phyloP scores from a whole-genome alignment of 2,888 invertebrate species.

The Xestia ashworthii region DNA sequence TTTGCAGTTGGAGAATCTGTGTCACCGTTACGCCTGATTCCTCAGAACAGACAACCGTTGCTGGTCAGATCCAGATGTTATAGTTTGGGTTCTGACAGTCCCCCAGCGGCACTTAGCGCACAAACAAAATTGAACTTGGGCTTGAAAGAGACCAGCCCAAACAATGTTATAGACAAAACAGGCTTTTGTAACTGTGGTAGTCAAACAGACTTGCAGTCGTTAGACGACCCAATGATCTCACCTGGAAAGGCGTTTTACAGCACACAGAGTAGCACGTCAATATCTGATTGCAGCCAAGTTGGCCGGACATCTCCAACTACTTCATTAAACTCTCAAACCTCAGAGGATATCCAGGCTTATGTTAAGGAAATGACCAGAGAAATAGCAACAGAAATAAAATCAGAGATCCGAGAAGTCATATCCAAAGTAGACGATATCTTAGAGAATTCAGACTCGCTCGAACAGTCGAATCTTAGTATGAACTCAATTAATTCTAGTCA shows the following conservation, averaged over 20 bases:
- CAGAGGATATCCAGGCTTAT: constrained; percentile 93
- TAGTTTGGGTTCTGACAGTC: constrained; percentile 91
- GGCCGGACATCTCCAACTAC: constrained; percentile 90
- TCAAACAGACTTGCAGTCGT: constrained; percentile 93
- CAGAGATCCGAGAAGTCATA: constrained; percentile 95
- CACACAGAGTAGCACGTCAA: constrained; percentile 87
- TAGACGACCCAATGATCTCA: constrained; percentile 90
- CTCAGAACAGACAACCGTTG: constrained; percentile 76
- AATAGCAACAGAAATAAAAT: constrained; percentile 95
- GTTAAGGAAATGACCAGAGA: constrained; percentile 95
- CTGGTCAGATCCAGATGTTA: constrained; percentile 91
- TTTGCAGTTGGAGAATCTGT: constrained; percentile 93
- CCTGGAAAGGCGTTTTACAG: constrained; percentile 86
- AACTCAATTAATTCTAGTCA: constrained; percentile 90
- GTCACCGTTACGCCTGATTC: constrained; percentile 83
- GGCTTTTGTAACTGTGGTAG: constrained; percentile 93
- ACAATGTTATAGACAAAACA: constrained; percentile 80
- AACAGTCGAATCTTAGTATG: constrained; percentile 88
- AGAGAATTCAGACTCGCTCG: constrained; percentile 92
- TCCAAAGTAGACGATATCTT: constrained; percentile 95
- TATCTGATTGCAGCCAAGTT: constrained; percentile 90
- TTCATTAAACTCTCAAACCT: constrained; percentile 89
- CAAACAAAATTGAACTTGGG: constrained; percentile 92
- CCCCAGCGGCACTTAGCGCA: constrained; percentile 91
- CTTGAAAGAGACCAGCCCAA: constrained; percentile 88